These are phyloP conservation scores for Morone chrysops DNA, from an alignment of 2,113 vertebrate species.

Conservation along the genomic window DNA sequence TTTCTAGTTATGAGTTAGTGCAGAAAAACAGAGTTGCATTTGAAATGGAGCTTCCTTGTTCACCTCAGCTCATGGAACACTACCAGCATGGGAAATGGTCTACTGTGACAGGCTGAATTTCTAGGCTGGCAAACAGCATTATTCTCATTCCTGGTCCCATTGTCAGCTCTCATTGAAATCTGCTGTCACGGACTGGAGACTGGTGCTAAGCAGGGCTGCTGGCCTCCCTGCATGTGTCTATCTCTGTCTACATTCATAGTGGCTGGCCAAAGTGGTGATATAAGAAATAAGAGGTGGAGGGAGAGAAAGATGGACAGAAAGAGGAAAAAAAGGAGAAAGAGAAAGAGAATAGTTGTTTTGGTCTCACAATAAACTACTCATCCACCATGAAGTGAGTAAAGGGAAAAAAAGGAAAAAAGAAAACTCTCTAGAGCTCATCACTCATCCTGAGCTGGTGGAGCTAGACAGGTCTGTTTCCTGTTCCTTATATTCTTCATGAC, in stretches of 20 bases:
- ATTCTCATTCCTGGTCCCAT: slow-evolving; percentile 83
- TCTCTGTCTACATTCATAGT: slow-evolving; percentile 78
- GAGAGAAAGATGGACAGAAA: slow-evolving; percentile 50
- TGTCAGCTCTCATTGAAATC: slow-evolving; percentile 85
- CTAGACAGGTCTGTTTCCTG: slow-evolving; percentile 80
- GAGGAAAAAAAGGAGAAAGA: slow-evolving; percentile 21
- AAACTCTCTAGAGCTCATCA: slow-evolving; percentile 80
- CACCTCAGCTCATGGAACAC: slow-evolving; percentile 69
- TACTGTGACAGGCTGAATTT: slow-evolving; percentile 83
- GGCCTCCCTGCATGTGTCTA: slow-evolving; percentile 80
- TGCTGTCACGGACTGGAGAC: slow-evolving; percentile 80
- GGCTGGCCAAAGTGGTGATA: slow-evolving; percentile 63
- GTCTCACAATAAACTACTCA: slow-evolving; percentile 73
- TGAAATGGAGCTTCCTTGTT: slow-evolving; percentile 70
- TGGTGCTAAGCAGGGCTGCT: slow-evolving; percentile 80
- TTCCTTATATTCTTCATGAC: slow-evolving; percentile 83
- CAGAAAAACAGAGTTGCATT: slow-evolving; percentile 56
- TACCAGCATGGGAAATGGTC: slow-evolving; percentile 74
- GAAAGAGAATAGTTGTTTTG: slow-evolving; percentile 61
- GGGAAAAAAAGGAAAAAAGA: slow-evolving; percentile 46
- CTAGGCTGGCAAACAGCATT: slow-evolving; percentile 86
- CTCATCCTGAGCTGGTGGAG: slow-evolving; percentile 74
- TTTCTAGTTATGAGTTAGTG: slow-evolving; percentile 36
- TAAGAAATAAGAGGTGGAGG: slow-evolving; percentile 69
- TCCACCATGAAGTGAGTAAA: slow-evolving; percentile 68